Conservation (phyloP, 53 echinoderm and acorn worm genomes). For the Arbacia lixula region DNA sequence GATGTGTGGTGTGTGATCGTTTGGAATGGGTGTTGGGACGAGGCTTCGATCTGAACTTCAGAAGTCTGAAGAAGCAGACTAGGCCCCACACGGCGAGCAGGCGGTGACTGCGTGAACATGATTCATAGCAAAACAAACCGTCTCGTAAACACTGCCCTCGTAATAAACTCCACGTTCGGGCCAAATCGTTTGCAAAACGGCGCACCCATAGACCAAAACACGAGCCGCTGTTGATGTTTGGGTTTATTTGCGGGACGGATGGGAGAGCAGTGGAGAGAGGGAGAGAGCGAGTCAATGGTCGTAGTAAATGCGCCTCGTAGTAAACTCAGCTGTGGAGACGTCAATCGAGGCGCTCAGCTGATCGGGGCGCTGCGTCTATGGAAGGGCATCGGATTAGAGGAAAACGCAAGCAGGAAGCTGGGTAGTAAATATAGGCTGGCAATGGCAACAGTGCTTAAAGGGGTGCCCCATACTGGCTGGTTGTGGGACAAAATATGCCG, state of each 20-base stretch:
- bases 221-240: conserved; percentile 32
- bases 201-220: background rate
- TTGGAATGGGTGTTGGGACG: no score
- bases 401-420: conserved; percentile 29
- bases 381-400: background rate
- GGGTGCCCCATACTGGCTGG: background rate
- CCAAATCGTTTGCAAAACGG: background rate
- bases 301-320: conserved; percentile 13
- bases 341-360: background rate
- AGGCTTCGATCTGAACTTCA: no score
- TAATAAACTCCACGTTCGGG: conserved; percentile 7
- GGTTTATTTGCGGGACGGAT: conserved; percentile 23
- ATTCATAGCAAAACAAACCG: conserved; percentile 13
- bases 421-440: conserved; percentile 45
- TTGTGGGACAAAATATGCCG: no score
- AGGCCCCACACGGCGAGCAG: conserved; percentile 26
- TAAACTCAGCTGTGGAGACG: conserved; percentile 44
- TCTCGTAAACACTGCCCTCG: background rate
- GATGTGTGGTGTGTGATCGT: no score
- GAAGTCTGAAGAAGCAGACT: no score
- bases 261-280: background rate
- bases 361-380: conserved; percentile 8
- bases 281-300: conserved; percentile 25
- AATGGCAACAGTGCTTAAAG: conserved; percentile 10
- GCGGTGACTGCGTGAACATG: conserved; percentile 21